Evolutionary conservation across 2,113 vertebrate species (phyloP).

Genomic region (Zosterops lateralis): DNA sequence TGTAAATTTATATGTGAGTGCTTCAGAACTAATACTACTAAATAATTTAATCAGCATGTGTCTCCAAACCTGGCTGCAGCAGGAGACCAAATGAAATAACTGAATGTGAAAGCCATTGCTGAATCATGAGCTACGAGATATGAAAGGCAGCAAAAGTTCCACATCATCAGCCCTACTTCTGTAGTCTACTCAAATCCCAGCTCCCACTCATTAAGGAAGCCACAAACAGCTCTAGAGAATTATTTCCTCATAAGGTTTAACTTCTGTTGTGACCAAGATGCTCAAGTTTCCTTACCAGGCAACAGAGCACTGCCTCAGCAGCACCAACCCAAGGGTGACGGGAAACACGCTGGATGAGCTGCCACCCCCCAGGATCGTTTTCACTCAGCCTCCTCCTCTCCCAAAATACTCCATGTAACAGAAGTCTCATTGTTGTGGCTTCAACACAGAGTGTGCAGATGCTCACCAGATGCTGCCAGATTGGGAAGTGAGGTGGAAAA

Average conservation of each 20-base stretch:
- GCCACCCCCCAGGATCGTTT: neutral
- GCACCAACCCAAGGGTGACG: neutral
- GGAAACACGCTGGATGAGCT: neutral
- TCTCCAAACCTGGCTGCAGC: neutral
- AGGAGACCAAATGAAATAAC: neutral
- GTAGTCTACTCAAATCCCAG: neutral
- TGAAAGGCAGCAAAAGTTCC: neutral
- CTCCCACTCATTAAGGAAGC: neutral
- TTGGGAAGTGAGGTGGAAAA: neutral
- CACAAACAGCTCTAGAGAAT: neutral
- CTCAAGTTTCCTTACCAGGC: neutral
- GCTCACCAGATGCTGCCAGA: conserved; percentile 36
- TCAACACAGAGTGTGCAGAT: neutral
- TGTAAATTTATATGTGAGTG: neutral
- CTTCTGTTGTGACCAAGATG: neutral
- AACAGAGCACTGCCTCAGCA: neutral
- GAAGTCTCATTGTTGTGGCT: neutral
- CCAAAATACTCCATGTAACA: neutral
- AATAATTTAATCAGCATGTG: neutral
- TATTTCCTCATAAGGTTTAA: neutral
- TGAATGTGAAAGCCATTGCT: neutral
- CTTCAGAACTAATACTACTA: neutral
- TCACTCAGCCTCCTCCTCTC: neutral
- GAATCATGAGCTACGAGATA: neutral
- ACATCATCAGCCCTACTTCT: neutral